Base-by-base conservation (phyloP, 2,888 invertebrate genomes). In the Andricus quercusramuli region DNA sequence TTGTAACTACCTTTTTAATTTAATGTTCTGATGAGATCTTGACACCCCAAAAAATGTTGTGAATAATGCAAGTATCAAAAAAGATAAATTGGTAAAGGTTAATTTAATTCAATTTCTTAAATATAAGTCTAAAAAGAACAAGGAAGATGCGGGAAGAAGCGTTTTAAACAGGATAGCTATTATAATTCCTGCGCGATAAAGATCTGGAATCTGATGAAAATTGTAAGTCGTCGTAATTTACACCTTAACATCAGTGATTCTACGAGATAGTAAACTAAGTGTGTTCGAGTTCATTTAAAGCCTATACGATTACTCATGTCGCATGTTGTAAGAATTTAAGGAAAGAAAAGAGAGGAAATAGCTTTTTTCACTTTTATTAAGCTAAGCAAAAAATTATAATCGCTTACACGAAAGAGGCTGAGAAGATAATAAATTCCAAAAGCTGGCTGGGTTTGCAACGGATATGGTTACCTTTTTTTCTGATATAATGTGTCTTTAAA, bases 181-280 rank as follows among this genome's bases (percentile, higher is more conserved):
- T 70, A 37, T 70, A 51, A 70, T 70, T 70, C 47, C 51, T 29
- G 25, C 9, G 47, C 51, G 70, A 70, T 70, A 70, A 47, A 70
- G 47, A 70, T 70, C 70, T 9, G 29, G 47, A 32, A 47, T 70
- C 20, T 70, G 20, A 70, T 20, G 70, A 47, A 70, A 51, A 51
- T 70, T 47, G 47, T 44, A 68, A 68, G 6, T 25, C 25, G 25
- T 70, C 44, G 25, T 70, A 70, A 70, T 70, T 51, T 70, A 70
- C 47, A 70, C 51, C 47, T 70, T 51, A 20, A 29, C 51, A 29
- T 1, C 47, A 70, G 47, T 20, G 25, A 15, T 29, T 17, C 51
- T 47, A 47, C 20, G 22, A 68, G 25, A 47, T 70, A 70, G 47
- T 22, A 32, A 70, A 51, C 22, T 25, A 47, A 3, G 47, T 70